phyloP scores from a whole-genome alignment of 2,797 vertebrate genomes.

The Spinus olivaceus region DNA sequence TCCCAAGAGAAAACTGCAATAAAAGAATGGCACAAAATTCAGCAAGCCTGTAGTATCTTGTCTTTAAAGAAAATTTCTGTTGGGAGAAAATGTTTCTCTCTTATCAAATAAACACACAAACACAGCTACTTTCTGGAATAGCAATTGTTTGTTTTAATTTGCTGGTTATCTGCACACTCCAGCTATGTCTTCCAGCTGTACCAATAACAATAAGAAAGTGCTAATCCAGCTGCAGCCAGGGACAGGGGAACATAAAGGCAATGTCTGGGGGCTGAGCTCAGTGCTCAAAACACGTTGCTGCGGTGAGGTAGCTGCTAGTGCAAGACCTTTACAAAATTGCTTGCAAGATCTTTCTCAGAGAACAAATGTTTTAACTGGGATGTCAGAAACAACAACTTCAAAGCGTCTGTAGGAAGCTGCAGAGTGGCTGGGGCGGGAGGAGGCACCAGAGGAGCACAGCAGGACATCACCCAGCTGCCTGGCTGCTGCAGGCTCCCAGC shows the following conservation, averaged over 20 bases:
- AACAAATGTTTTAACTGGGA: background rate
- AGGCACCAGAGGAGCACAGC: background rate
- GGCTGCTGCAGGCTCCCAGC: background rate
- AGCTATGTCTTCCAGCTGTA: background rate
- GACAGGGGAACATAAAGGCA: background rate
- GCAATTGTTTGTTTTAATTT: background rate
- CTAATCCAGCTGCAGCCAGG: background rate
- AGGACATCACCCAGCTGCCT: background rate
- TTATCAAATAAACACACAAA: background rate
- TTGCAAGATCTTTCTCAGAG: background rate
- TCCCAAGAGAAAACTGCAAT: background rate
- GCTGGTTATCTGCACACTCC: background rate
- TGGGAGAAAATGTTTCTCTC: background rate
- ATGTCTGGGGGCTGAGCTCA: background rate
- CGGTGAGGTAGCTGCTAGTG: background rate
- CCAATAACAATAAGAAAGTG: background rate
- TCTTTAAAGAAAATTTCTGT: background rate
- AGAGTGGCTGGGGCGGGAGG: fast-evolving
- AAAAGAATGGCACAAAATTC: background rate
- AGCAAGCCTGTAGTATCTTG: background rate
- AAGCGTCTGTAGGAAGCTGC: background rate
- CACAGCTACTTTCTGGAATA: background rate
- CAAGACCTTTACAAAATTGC: background rate
- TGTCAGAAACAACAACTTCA: background rate
- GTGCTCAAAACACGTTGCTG: background rate